phyloP scores from a whole-genome alignment of 2,113 vertebrate genomes.

The Dendrocopos noguchii region DNA sequence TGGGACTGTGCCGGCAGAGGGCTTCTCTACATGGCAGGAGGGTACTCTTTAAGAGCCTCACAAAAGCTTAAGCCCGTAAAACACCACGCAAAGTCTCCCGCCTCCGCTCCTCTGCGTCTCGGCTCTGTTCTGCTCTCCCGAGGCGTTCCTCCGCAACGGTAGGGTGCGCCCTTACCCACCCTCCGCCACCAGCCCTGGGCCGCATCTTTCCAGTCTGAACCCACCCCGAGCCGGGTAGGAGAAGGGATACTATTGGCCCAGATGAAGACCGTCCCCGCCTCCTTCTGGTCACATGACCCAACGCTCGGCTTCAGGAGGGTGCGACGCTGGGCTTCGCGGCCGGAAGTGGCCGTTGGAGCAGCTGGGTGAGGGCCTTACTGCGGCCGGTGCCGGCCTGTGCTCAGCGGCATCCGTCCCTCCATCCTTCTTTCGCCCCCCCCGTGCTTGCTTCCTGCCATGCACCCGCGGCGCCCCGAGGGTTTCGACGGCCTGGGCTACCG shows the following conservation, averaged over 20 bases:
- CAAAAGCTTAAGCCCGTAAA: too few species aligned
- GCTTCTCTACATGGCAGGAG: accelerated
- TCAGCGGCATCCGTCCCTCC: too few species aligned
- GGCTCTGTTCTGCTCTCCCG: too few species aligned
- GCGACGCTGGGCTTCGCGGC: not conserved
- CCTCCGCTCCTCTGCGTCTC: accelerated
- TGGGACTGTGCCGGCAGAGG: accelerated
- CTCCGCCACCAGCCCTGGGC: accelerated
- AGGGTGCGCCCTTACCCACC: not conserved
- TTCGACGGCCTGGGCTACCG: constrained; percentile 91
- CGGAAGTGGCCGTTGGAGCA: not conserved
- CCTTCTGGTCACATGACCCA: accelerated
- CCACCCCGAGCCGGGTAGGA: not conserved
- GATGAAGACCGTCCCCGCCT: accelerated
- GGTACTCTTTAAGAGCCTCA: too few species aligned
- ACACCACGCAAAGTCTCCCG: accelerated
- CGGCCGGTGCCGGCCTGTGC: accelerated
- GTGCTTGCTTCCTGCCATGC: constrained; percentile 71
- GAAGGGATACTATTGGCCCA: not conserved
- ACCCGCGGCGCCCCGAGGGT: constrained; percentile 89
- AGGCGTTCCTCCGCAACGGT: accelerated
- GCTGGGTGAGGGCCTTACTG: accelerated
- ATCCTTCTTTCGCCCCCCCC: accelerated
- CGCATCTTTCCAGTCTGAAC: not conserved
- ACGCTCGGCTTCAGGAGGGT: accelerated